A percentile compares a stretch with the other conserved stretches of the same genome.
Evolutionary conservation across 2,797 vertebrate species (phyloP).

Genomic region (Sparus aurata): DNA sequence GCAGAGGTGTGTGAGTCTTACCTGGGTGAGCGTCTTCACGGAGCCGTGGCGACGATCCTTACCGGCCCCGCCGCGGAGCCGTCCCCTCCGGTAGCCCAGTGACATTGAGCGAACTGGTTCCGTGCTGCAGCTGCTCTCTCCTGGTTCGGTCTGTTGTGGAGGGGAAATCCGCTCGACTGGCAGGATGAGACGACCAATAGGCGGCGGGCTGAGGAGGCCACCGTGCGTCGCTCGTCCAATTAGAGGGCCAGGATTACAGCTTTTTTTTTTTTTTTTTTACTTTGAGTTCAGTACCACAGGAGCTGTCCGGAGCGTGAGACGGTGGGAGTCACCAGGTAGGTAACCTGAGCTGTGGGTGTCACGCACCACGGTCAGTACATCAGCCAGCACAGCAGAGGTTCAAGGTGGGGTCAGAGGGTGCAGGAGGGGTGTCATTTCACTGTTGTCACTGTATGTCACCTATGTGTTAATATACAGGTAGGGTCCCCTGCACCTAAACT

Average conservation of each 20-base stretch:
- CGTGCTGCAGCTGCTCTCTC: conserved; percentile 49
- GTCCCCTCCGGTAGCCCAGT: conserved; percentile 40
- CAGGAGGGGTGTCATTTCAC: background rate
- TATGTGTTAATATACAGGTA: background rate
- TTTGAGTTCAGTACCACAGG: conserved; percentile 47
- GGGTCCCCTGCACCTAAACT: background rate
- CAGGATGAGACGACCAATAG: conserved; percentile 64
- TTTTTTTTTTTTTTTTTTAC: background rate
- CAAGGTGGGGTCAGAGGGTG: conserved; percentile 40
- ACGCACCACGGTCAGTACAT: conserved; percentile 4
- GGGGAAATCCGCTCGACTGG: conserved; percentile 59
- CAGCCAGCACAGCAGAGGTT: conserved; percentile 10
- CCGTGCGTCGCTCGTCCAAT: conserved; percentile 55
- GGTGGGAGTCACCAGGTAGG: conserved; percentile 44
- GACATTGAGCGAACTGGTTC: conserved; percentile 62
- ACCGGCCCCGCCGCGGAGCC: conserved; percentile 1
- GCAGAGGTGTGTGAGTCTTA: conserved; percentile 28
- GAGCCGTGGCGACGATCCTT: background rate
- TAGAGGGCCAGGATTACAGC: conserved; percentile 2
- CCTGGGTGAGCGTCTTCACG: conserved; percentile 31
- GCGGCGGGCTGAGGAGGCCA: background rate
- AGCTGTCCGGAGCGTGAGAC: conserved; percentile 45
- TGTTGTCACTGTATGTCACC: too few species aligned
- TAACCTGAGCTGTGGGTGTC: conserved; percentile 32
- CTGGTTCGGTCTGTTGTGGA: conserved; percentile 40